Evolutionary conservation across 2,113 vertebrate species (phyloP).

Genomic region (Syngnathus typhle): DNA sequence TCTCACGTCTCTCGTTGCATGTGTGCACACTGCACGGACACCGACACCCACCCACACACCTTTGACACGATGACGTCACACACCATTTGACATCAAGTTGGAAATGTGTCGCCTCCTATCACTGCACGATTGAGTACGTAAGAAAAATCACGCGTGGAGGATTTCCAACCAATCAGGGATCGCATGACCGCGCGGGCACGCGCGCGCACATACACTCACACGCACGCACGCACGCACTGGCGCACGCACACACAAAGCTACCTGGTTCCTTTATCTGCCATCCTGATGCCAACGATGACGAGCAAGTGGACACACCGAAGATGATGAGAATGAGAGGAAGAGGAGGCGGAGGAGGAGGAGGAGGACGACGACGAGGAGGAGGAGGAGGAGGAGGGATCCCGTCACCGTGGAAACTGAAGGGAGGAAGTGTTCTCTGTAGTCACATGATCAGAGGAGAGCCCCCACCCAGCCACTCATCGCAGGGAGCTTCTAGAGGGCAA

Average conservation of each 20-base stretch:
- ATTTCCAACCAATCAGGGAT: not conserved
- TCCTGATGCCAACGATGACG: slow-evolving; percentile 34
- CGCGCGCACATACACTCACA: not conserved
- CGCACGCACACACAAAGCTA: slow-evolving; percentile 13
- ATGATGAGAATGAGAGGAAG: slow-evolving; percentile 16
- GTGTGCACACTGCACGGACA: not conserved
- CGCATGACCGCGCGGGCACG: not conserved
- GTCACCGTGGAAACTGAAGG: slow-evolving; percentile 59
- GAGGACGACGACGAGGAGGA: slow-evolving; percentile 23
- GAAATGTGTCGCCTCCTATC: not conserved
- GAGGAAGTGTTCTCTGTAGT: slow-evolving; percentile 10
- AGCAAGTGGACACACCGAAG: slow-evolving; percentile 16
- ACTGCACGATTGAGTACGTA: not conserved
- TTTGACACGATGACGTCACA: not conserved
- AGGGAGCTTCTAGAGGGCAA: not conserved
- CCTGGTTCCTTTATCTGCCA: slow-evolving; percentile 66
- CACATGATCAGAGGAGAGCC: slow-evolving; percentile 7
- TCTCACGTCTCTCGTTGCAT: not conserved
- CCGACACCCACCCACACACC: not conserved
- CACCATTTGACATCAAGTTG: not conserved
- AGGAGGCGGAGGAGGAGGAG: slow-evolving; percentile 20
- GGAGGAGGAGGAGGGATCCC: slow-evolving; percentile 45
- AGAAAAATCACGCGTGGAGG: not conserved
- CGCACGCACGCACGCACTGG: not conserved
- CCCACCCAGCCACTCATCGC: not conserved